Evolutionary conservation across 2,888 invertebrate species (phyloP).

Genomic region (Gastracanthus pulcherrimus): DNA sequence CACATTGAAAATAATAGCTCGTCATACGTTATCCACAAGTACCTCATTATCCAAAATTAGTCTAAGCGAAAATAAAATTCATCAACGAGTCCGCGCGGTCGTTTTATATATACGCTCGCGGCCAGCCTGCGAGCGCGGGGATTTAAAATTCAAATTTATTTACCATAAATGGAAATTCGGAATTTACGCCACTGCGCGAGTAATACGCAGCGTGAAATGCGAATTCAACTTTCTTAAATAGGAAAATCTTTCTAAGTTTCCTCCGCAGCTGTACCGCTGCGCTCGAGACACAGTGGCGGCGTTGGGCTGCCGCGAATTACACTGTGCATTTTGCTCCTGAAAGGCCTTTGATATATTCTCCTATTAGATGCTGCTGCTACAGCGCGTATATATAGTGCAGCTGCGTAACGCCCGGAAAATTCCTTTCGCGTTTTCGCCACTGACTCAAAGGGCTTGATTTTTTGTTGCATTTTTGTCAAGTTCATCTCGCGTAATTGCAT

Average conservation of each 20-base stretch:
- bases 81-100: neutral
- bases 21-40: too few relatives aligned
- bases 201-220: neutral
- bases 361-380: slow-evolving; percentile 15
- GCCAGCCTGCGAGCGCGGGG: too few relatives aligned
- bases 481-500: slow-evolving; percentile 17
- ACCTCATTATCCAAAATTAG: neutral
- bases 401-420: slow-evolving; percentile 13
- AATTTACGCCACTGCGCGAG: neutral
- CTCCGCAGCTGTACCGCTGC: neutral
- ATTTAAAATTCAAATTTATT: slow-evolving; percentile 16
- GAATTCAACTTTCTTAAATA: neutral
- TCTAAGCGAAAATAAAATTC: neutral
- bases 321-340: slow-evolving; percentile 34
- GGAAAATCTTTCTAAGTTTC: slow-evolving; percentile 33
- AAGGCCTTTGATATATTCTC: slow-evolving; percentile 43
- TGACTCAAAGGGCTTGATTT: slow-evolving; percentile 17
- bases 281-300: neutral
- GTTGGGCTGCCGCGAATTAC: slow-evolving; percentile 34
- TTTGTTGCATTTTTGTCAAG: slow-evolving; percentile 4
- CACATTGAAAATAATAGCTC: too few relatives aligned
- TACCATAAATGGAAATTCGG: slow-evolving; percentile 14
- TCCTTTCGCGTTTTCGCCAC: slow-evolving; percentile 1
- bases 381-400: neutral
- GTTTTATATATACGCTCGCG: too few relatives aligned